Conservation (phyloP, 2,113 vertebrate genomes). For the Cyanoramphus novaezelandiae region DNA sequence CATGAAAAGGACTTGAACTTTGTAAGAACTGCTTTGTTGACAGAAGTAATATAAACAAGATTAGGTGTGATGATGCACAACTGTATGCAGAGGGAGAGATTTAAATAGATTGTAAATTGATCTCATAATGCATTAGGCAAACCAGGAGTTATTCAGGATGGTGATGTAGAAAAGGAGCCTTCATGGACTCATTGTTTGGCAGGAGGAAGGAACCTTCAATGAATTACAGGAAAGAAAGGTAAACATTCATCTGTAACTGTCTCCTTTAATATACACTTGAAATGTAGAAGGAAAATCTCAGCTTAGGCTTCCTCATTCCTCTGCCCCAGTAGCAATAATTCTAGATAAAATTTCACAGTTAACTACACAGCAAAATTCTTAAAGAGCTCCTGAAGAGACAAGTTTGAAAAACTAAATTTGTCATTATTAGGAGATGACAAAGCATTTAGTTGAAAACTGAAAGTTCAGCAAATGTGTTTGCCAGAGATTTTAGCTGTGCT, state of each 20-base stretch:
- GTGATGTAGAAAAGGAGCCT: not conserved
- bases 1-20: not conserved
- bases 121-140: not conserved
- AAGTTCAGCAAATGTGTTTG: slow-evolving; percentile 30
- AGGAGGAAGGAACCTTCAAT: not conserved
- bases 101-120: not conserved
- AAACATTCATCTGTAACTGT: not conserved
- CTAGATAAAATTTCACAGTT: not conserved
- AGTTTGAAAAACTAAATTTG: slow-evolving; percentile 30
- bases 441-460: slow-evolving; percentile 24
- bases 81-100: not conserved
- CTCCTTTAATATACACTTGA: not conserved
- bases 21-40: not conserved
- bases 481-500: slow-evolving; percentile 5
- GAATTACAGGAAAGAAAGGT: not conserved
- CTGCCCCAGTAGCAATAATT: not conserved
- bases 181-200: not conserved
- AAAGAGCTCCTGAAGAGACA: not conserved
- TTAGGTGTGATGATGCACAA: not conserved
- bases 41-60: slow-evolving; percentile 9
- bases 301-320: not conserved
- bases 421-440: slow-evolving; percentile 43
- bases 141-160: not conserved
- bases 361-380: not conserved
- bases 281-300: not conserved